Evolutionary conservation across 2,888 invertebrate species (phyloP), one percentile per base, ranked within the genome.

Genomic region (Eledone cirrhosa): DNA sequence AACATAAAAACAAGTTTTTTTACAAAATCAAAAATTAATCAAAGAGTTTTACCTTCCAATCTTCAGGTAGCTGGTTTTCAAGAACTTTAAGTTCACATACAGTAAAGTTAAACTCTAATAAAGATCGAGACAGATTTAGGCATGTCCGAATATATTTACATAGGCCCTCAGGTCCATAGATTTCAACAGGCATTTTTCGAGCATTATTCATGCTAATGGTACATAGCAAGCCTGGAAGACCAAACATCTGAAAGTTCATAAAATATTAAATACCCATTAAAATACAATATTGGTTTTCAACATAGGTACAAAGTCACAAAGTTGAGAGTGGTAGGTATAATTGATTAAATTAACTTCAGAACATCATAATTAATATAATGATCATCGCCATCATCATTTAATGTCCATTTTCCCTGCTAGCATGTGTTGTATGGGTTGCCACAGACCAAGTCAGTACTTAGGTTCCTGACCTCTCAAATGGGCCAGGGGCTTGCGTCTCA

Each of bases 141-240:
- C 84, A 83, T 33, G 87, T 86, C 63, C 89, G 83, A 0, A 92
- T 53, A 80, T 85, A 91, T 80, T 87, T 88, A 29, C 89, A 83
- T 24, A 91, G 81, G 14, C 91, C 91, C 48, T 85, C 79, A 16
- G 92, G 92, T n/a, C 92, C 92, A 84, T 90, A 92, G 7, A 92
- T 84, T 77, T 91, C 89, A 22, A 91, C 80, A 8, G 86, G 83
- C 65, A 83, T 83, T n/a, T 80, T 80, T 14, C 84, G 80, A n/a
- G 84, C 82, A 33, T 87, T 86, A 77, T 86, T 86, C 80, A 87
- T 87, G 77, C 89, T 88, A 63, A 92, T 82, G 1, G 91, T 91
- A 82, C 91, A 91, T 81, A 92, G 80, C 13, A 91, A 82, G 16
- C 91, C 91, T 7, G 91, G 91, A 48, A 92, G 83, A 8, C 91